Base-by-base conservation (phyloP, 2,888 invertebrate species). In the Lycia hirtaria region DNA sequence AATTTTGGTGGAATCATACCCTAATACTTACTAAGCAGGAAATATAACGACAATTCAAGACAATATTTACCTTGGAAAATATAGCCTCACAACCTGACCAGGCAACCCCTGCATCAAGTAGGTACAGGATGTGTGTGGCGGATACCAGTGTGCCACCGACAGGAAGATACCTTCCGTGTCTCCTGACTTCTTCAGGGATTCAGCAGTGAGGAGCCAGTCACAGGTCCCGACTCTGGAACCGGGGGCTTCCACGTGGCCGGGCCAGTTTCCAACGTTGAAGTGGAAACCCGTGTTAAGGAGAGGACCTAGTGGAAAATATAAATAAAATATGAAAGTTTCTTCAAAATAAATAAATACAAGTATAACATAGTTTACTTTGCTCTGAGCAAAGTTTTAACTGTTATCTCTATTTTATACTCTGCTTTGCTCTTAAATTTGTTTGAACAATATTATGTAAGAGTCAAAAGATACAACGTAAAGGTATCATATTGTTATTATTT, bases 251-350 rank as follows among this genome's bases (percentile, higher is more conserved):
- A 97, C 97, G 84, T 97, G 97, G 0, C 97, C 97, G 0, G 97
- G 97, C 97, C 97, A 97, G 85, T 97, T 97, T 65, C 97, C 97
- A 47, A 98, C 98, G 88, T 98, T 98, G 91, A 98, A 98, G 87
- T 98, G 98, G 83, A 98, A 98, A 4, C 98, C 98, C 0, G 97
- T 98, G 83, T 98, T 98, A 45, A 98, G 93, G 15, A 98, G 91
- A 0, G 98, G 98, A 35, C 97, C 95, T 94, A 73, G 35, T 32
- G 15, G 6, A 33, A 10, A 51, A 35, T 6, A 17, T 35, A 35
- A 15, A n/a, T n/a, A n/a, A n/a, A n/a, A n/a, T n/a, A n/a, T n/a
- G n/a, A n/a, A n/a, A n/a, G n/a, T n/a, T n/a, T n/a, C n/a, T n/a
- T n/a, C n/a, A n/a, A n/a, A 33, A 37, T 37, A 2, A 19, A 19